These are phyloP conservation scores for Sebastes hopkinsi DNA, from an alignment of 2,797 vertebrate genomes.

Conservation along the genomic window DNA sequence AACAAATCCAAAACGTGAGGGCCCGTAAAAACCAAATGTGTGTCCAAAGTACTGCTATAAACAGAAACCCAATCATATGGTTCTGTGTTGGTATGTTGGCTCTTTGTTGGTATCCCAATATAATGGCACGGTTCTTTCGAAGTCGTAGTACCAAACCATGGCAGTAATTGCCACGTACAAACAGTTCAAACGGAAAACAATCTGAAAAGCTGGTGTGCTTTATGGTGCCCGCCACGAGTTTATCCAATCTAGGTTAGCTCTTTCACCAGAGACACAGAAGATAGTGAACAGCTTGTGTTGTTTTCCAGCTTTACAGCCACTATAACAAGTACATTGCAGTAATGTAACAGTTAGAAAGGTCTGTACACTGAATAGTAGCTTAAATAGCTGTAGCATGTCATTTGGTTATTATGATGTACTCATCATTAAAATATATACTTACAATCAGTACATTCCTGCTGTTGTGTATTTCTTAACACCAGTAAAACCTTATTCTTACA, in stretches of 20 bases:
- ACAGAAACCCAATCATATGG: background rate
- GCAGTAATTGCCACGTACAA: background rate
- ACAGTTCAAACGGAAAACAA: background rate
- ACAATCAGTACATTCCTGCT: background rate
- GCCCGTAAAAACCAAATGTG: background rate
- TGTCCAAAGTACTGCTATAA: background rate
- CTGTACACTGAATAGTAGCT: background rate
- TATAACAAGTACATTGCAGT: background rate
- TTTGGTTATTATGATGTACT: background rate
- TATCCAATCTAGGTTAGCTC: background rate
- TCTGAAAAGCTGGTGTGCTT: background rate
- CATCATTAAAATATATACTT: background rate
- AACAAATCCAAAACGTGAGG: background rate
- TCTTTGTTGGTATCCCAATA: background rate
- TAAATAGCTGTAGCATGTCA: background rate
- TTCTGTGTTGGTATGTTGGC: background rate
- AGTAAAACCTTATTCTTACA: background rate
- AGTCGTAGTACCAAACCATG: background rate
- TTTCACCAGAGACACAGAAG: background rate
- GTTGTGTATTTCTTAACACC: background rate
- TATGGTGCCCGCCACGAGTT: background rate
- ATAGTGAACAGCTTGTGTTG: background rate
- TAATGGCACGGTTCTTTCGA: background rate
- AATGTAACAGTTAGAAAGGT: background rate
- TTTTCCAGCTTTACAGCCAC: background rate